These are phyloP conservation scores for Etheostoma perlongum DNA, from an alignment of 2,797 vertebrate species.

Conservation along the genomic window DNA sequence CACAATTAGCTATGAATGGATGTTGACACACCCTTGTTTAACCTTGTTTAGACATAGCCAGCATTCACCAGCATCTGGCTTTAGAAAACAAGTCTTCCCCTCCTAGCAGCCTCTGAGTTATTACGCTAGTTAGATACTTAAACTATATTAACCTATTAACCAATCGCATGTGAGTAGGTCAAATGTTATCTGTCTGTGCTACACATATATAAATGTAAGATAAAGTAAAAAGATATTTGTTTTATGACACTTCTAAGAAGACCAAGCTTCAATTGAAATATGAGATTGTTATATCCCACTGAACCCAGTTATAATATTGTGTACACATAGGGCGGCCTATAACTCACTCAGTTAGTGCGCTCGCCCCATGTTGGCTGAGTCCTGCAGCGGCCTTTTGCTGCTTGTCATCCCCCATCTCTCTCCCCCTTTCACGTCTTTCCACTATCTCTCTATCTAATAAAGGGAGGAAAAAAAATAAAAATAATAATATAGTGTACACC, in stretches of 20 bases:
- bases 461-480: no score
- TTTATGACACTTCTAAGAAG: not conserved
- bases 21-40: slow-evolving; percentile 11
- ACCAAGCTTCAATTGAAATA: slow-evolving; percentile 9
- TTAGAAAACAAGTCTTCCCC: not conserved
- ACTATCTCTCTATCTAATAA: no score
- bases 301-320: not conserved
- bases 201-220: not conserved
- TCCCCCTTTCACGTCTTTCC: no score
- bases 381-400: no score
- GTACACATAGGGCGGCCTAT: not conserved
- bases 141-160: not conserved
- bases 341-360: no score
- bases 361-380: no score
- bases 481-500: not conserved
- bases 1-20: not conserved
- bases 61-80: not conserved
- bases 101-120: not conserved
- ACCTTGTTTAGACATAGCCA: not conserved
- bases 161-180: not conserved
- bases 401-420: no score
- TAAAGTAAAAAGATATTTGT: not conserved
- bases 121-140: not conserved
- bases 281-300: not conserved
- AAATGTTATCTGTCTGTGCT: not conserved